These are phyloP conservation scores for Listronotus bonariensis DNA, from an alignment of 1,140 invertebrate genomes.

Conservation along the genomic window DNA sequence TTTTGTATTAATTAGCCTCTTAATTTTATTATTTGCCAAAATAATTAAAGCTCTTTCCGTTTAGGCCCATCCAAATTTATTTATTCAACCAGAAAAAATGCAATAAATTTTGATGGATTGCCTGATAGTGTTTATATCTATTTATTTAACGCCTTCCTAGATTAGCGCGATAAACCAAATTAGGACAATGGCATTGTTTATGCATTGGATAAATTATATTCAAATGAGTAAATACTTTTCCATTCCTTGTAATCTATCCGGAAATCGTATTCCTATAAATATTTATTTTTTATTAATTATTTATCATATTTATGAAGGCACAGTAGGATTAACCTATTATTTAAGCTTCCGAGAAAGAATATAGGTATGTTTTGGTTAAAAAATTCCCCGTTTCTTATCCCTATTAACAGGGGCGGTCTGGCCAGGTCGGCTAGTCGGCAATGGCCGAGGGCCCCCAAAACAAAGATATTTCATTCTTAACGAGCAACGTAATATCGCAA, in stretches of 20 bases:
- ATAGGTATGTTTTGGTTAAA: too few species aligned
- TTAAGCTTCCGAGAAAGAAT: too few species aligned
- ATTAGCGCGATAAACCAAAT: slow-evolving; percentile 5
- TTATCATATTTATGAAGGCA: too few species aligned
- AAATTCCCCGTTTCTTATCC: too few species aligned
- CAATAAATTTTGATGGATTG: slow-evolving; percentile 23
- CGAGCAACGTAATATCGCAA: too few species aligned
- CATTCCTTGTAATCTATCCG: not conserved
- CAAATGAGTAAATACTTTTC: not conserved
- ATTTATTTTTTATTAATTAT: too few species aligned
- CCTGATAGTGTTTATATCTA: not conserved
- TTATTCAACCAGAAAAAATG: slow-evolving; percentile 4
- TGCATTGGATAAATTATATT: too few species aligned
- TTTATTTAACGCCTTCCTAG: not conserved
- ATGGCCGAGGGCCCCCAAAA: too few species aligned
- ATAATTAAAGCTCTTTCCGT: slow-evolving; percentile 14
- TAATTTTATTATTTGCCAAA: slow-evolving; percentile 24
- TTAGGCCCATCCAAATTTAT: slow-evolving; percentile 7
- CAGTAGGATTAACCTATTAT: too few species aligned
- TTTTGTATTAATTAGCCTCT: not conserved
- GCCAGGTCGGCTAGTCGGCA: too few species aligned
- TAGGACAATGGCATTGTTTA: slow-evolving; percentile 1
- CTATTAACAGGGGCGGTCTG: too few species aligned
- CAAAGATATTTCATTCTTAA: too few species aligned
- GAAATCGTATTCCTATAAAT: not conserved